Conservation (phyloP, 2,113 vertebrate species). For the Myrmecobius fasciatus region DNA sequence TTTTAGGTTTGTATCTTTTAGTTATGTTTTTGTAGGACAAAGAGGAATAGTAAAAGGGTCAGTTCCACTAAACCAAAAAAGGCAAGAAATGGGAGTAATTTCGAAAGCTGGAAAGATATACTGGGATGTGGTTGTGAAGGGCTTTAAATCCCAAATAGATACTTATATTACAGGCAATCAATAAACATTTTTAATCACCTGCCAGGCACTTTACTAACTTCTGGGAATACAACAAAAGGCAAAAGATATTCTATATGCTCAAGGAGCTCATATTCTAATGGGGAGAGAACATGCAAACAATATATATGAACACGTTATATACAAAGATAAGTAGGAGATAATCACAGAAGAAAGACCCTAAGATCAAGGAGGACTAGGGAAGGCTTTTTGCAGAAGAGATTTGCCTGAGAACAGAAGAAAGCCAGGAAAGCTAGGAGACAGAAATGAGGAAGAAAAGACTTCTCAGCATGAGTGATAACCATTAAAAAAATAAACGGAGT, state of each 20-base stretch:
- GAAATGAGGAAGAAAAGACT: background rate
- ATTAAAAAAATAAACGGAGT: background rate
- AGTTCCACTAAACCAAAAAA: background rate
- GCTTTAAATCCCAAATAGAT: background rate
- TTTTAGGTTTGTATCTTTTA: background rate
- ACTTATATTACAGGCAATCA: background rate
- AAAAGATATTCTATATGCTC: background rate
- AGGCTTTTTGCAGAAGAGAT: background rate
- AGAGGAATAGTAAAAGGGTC: background rate
- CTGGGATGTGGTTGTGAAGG: background rate
- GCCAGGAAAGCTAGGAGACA: background rate
- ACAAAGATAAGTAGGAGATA: background rate
- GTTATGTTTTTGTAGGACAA: background rate
- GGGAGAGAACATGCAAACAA: background rate
- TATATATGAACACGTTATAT: background rate
- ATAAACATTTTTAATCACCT: background rate
- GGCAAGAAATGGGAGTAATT: background rate
- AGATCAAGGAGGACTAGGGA: background rate
- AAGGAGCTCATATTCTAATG: background rate
- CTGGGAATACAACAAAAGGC: background rate
- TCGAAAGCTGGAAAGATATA: background rate
- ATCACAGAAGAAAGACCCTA: background rate
- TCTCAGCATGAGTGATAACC: background rate
- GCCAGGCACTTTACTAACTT: background rate
- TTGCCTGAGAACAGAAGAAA: background rate